Conservation (phyloP, 2,113 vertebrate genomes). For the Petromus typicus region DNA sequence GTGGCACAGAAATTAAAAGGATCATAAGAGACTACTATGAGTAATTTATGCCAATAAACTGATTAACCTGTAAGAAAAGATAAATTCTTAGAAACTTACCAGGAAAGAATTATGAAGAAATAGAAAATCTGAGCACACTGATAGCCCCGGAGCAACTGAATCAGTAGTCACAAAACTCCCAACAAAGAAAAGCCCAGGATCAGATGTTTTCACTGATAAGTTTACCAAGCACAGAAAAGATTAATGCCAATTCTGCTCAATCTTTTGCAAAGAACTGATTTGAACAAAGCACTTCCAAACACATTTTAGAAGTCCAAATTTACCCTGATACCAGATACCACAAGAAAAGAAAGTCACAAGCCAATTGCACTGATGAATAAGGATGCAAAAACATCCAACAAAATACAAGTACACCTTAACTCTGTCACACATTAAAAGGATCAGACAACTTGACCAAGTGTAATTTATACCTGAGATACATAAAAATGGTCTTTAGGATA, state of each 20-base stretch:
- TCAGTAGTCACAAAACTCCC: neutral
- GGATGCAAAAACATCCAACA: neutral
- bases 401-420: neutral
- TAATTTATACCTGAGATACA: neutral
- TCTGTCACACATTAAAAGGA: neutral
- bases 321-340: neutral
- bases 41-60: neutral
- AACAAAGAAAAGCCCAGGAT: neutral
- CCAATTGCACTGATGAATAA: neutral
- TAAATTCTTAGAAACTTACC: neutral
- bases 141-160: neutral
- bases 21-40: neutral
- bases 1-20: neutral
- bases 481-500: neutral
- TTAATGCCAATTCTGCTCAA: neutral
- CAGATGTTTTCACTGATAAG: neutral
- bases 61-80: neutral
- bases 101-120: neutral
- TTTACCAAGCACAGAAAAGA: neutral
- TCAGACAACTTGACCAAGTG: neutral
- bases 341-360: neutral
- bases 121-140: neutral
- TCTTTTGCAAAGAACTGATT: neutral
- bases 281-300: neutral
- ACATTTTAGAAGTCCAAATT: neutral